Evolutionary conservation across 2,797 vertebrate genomes (phyloP), one percentile per base, ranked within the genome.

Genomic region (Syngnathus acus): DNA sequence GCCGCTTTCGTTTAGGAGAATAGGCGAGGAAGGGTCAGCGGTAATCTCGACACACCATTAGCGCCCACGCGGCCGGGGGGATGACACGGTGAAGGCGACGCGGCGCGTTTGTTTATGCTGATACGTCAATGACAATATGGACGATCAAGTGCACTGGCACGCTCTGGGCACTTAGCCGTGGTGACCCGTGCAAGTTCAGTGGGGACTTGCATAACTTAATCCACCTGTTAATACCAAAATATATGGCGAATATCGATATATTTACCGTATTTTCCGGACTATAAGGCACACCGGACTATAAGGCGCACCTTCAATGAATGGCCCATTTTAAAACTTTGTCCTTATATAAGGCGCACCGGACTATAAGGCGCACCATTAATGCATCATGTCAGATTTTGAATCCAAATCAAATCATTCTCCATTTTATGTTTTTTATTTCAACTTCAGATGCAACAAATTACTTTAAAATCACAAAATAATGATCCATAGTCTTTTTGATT

Each of bases 1-100:
- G 79, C 70, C 78, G 63, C 43, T 82, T 79, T 70, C 43, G 58
- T 75, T 85, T 76, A 62, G 60, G 74, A 66, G 42, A 68, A 72
- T 8, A 73, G 65, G 65, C 58, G 55, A 62, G 53, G 45, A 78
- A 69, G 58, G 73, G 66, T 73, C 42, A 19, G 62, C 43, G 16
- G 70, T 65, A 62, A 78, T 83, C 65, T 65, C 62, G n/a, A 48
- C 71, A 45, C 70, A 75, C 71, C 64, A 13, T 72, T 64, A 65
- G 66, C 69, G 69, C 66, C 42, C n/a, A 19, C 60, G 45, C 42
- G 38, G 65, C 17, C 26, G 26, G 26, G 5, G 32, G 11, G 68
- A 67, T 76, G 80, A 80, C 77, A 55, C 71, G 69, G 73, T 61
- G 69, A 75, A 72, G 63, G 67, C 47, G 54, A n/a, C 40, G 51